A percentile compares a stretch with the other conserved stretches of the same genome.
Conservation (phyloP, 2,113 vertebrate genomes). For the Oncorhynchus keta region DNA sequence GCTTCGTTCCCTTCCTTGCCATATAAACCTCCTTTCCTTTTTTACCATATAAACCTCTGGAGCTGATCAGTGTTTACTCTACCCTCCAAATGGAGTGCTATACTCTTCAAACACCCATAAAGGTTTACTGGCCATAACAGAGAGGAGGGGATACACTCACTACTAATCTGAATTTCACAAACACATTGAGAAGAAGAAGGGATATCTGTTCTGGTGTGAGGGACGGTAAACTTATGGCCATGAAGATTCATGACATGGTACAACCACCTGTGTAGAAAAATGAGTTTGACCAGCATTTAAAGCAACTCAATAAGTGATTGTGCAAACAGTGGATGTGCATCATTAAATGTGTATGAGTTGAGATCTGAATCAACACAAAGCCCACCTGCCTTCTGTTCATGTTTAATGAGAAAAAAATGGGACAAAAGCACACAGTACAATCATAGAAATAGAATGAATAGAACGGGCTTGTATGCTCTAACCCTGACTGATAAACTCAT, state of each 20-base stretch:
- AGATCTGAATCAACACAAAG: slow-evolving; percentile 56
- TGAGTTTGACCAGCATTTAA: slow-evolving; percentile 24
- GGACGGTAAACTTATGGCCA: slow-evolving; percentile 1
- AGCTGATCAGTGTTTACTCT: slow-evolving; percentile 15
- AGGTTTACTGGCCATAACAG: slow-evolving; percentile 47
- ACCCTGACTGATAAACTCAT: too few species aligned
- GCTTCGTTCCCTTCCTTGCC: background rate
- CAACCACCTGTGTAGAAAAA: slow-evolving; percentile 47
- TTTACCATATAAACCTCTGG: background rate
- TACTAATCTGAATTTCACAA: slow-evolving; percentile 57
- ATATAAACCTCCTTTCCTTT: background rate
- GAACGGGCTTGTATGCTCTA: too few species aligned
- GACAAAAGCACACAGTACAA: slow-evolving; percentile 53
- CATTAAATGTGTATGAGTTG: slow-evolving; percentile 50
- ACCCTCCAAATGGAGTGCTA: slow-evolving; percentile 17
- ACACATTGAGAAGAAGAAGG: slow-evolving; percentile 2
- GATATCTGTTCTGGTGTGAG: background rate
- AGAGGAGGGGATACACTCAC: slow-evolving; percentile 48
- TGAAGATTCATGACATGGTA: slow-evolving; percentile 7
- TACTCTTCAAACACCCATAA: slow-evolving; percentile 47
- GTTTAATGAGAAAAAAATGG: slow-evolving; percentile 65
- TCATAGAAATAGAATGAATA: slow-evolving; percentile 12
- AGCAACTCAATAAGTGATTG: slow-evolving; percentile 32
- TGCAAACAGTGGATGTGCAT: slow-evolving; percentile 60
- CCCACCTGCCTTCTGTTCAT: slow-evolving; percentile 66